Conservation (phyloP, 1,140 invertebrate species). For the Rhyacophila brunnea region DNA sequence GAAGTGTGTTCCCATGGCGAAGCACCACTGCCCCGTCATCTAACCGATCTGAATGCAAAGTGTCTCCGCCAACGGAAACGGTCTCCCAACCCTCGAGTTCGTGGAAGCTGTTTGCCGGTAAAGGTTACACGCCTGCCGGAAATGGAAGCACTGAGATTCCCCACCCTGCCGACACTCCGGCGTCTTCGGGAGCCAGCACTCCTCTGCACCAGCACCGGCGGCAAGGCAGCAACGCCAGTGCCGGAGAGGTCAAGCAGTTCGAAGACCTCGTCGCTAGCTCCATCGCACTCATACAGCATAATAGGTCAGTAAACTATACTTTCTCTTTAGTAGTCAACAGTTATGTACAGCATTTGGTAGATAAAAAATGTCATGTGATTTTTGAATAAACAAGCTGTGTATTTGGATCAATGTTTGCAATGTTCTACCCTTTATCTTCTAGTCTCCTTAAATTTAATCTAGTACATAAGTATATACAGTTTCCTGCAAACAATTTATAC, state of each 20-base stretch:
- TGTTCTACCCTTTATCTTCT: too few species aligned
- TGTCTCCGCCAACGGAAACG: not conserved
- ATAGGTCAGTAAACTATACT: constrained; percentile 50
- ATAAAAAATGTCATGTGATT: too few species aligned
- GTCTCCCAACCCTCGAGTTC: constrained; percentile 37
- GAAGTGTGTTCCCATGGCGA: constrained; percentile 67
- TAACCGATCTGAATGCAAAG: constrained; percentile 14
- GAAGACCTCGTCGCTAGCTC: constrained; percentile 61
- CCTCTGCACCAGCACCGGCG: constrained; percentile 49
- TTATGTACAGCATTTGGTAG: too few species aligned
- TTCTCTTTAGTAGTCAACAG: too few species aligned
- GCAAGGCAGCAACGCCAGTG: constrained; percentile 50
- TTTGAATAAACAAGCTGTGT: too few species aligned
- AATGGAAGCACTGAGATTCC: constrained; percentile 18
- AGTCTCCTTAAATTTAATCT: too few species aligned
- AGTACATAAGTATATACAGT: too few species aligned
- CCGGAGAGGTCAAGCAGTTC: constrained; percentile 47
- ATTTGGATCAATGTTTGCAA: too few species aligned
- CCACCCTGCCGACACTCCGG: constrained; percentile 40
- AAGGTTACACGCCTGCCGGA: constrained; percentile 38
- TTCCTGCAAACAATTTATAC: too few species aligned
- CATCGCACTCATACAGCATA: constrained; percentile 61
- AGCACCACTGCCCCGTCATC: constrained; percentile 38
- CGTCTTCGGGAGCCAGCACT: constrained; percentile 46
- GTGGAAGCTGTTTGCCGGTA: constrained; percentile 50